Base-by-base conservation (phyloP, 35 echinoderm and acorn worm species). In the Amphiura filiformis region DNA sequence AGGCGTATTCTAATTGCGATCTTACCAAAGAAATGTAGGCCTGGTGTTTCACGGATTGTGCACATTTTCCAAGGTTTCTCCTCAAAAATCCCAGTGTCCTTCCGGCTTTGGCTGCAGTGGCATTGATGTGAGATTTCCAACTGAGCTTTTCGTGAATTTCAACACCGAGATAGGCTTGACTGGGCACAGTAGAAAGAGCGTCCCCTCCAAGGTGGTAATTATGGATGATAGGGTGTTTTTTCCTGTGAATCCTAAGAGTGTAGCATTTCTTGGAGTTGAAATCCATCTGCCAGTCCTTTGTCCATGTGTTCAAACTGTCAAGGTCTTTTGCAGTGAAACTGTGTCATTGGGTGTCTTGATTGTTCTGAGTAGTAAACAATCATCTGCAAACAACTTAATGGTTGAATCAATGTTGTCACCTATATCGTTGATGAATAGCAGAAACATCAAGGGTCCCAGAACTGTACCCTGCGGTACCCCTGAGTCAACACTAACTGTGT, bases 381-480 rank as follows among this genome's bases (percentile, higher is more conserved):
- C 52, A 38, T 82, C 80, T 18, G 87, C 47, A 61, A 61, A 89
- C 33, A 83, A 35, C 37, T 57, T 61, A 31, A 82, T 83, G 80
- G 56, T 83, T 39, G 80, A 81, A 32, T 70, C 56, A 31, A 81
- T 83, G 11, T 82, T 83, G 76, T 82, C 41, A 12, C 42, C 39
- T 39, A 82, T 82, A 79, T 89, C 79, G 35, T 86, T 86, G 13
- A 86, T 76, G 64, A 14, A 76, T 3, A 86, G n/a, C 34, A 86
- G 84, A 47, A 86, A 86, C 84, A 86, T 70, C 65, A 86, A 36
- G 35, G 84, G 84, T 32, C 61, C 57, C 28, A 38, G 65, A 11
- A 86, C 84, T 34, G 84, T 86, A 28, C 84, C 84, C 36, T 86
- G 65, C 65, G 28, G 84, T 77, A 28, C 84, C 57, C 47, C 61